Evolutionary conservation across 2,888 invertebrate genomes (phyloP), one percentile per base, ranked within the genome.

Genomic region (Euspilapteryx auroguttella): DNA sequence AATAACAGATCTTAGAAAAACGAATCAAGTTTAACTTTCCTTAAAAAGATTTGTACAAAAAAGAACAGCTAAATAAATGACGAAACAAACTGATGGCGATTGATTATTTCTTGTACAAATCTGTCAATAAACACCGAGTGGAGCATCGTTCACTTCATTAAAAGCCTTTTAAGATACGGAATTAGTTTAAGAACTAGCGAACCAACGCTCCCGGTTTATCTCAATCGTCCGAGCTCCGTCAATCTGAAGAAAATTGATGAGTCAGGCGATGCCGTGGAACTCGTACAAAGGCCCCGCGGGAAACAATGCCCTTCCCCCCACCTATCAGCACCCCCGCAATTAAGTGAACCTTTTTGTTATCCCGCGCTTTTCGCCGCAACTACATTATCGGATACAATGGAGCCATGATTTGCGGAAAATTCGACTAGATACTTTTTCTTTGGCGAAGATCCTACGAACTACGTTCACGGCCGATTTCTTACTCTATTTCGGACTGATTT

Each of bases 321-420:
- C 20, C 27, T 21, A n/a, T n/a, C n/a, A n/a, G n/a, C 24, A 29
- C 28, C 12, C 24, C 21, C 23, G 61, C 71, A 71, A 75, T 75
- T 75, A 71, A 66, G 63, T 58, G 63, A 57, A 52, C 55, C 65
- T 75, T 71, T 75, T 65, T 69, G 68, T 61, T 57, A 48, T 45
- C 41, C 41, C 46, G 42, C 55, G 55, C 48, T 59, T 57, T 55
- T 29, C 32, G 27, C 50, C 55, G 49, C 55, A 51, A 65, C 63
- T 68, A 62, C 59, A 69, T 73, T 71, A 71, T 65, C 55, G 52
- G 52, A 53, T 55, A 73, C 73, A 75, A 75, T 65, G 58, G 49
- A 41, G 51, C 50, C 52, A 63, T 75, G 73, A 75, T 59, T 75
- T 71, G 73, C 73, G 62, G 57, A 64, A 69, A 64, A n/a, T 49